These are phyloP conservation scores for Hemaris fuciformis DNA, from an alignment of 2,888 invertebrate genomes.

Conservation along the genomic window DNA sequence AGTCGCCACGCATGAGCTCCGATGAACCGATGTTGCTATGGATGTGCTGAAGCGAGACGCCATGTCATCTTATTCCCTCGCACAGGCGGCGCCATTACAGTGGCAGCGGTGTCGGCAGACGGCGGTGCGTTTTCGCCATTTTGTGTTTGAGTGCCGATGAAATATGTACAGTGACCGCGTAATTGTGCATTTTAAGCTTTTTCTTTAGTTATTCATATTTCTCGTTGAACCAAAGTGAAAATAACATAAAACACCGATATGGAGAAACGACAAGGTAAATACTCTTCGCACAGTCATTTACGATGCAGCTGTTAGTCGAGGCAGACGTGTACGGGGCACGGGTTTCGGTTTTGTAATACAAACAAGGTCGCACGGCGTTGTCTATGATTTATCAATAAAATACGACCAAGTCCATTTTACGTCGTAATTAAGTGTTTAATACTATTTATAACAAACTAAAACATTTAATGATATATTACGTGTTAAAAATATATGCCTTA, in stretches of 20 bases:
- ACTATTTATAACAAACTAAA: no score
- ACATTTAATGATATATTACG: no score
- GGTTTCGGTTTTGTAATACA: background rate
- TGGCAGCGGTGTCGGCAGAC: constrained; percentile 17
- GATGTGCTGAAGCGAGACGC: constrained; percentile 23
- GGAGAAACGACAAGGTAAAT: constrained; percentile 10
- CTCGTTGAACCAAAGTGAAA: background rate
- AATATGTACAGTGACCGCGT: background rate
- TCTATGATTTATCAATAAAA: background rate
- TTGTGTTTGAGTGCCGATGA: constrained; percentile 28
- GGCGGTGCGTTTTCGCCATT: constrained; percentile 33
- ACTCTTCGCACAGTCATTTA: background rate
- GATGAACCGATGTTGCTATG: background rate
- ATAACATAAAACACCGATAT: background rate
- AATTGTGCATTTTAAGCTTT: background rate
- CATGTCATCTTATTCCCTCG: constrained; percentile 13
- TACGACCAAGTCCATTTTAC: background rate
- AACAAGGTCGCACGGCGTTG: background rate
- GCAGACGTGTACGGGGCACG: constrained; percentile 5
- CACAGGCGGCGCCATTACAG: constrained; percentile 15
- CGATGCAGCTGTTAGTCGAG: background rate
- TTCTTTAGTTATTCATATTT: background rate
- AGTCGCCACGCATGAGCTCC: constrained; percentile 6
- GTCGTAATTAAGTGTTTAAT: no score
- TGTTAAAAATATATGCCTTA: no score